Base-by-base conservation (phyloP, 2,888 invertebrate species). In the Cactoblastis cactorum region DNA sequence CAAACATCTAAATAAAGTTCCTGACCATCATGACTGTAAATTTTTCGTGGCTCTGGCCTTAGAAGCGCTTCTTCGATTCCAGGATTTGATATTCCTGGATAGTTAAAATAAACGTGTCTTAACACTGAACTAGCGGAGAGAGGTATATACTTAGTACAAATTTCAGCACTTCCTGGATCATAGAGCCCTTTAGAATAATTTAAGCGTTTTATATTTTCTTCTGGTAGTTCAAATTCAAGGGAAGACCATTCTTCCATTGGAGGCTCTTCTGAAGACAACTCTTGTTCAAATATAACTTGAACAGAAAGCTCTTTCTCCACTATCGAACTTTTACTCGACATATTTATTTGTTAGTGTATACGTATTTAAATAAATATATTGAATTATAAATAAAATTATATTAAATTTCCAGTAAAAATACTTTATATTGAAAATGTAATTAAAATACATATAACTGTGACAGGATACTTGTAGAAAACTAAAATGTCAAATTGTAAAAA, bases 151-250 rank as follows among this genome's bases (percentile, higher is more conserved):
- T 74, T 69, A 0, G 65, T 53, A 49, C 82, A 80, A 49, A 80
- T 61, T 32, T 80, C 76, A 0, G 71, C 74, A 47, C 72, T 74
- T 0, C 76, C 77, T 5, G 77, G 74, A 1, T 66, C 61, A 32
- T 72, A 80, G 0, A 72, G 50, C 0, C 69, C 74, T 38, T 67
- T 12, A 17, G 59, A 57, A 24, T 57, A 67, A 0, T 73, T 52
- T 3, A 53, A 48, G 38, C 32, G 57, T 50, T 79, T 77, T 3
- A 57, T 48, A 47, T 59, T 64, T 8, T 58, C 62, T 14, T 57
- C 52, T 0, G 55, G 50, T 2, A 52, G 37, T 1, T 47, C 28
- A 0, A 57, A 18, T 0, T 58, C 19, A 0, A 73, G 55, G 2
- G 71, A 68, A 0, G 62, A 66, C 65, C 73, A 74, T 54, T 71